Conservation (phyloP, 2,888 invertebrate genomes). For the Smittia aterrima region DNA sequence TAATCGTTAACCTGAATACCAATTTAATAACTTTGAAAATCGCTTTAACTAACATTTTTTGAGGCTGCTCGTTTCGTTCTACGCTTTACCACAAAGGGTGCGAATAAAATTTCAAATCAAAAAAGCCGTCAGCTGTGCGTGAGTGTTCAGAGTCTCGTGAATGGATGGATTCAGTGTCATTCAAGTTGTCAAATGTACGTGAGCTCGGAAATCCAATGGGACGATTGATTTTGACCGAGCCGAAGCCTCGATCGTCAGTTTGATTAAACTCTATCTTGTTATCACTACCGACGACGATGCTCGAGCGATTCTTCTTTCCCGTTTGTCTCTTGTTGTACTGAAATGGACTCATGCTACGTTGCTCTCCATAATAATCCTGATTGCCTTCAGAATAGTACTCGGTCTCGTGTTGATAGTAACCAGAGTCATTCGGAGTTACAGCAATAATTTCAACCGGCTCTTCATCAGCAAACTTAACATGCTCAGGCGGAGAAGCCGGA, state of each 20-base stretch:
- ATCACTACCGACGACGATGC: conserved; percentile 52
- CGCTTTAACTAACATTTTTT: no score
- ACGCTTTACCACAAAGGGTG: conserved; percentile 68
- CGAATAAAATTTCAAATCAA: conserved; percentile 76
- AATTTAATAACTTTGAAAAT: no score
- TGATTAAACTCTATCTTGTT: conserved; percentile 54
- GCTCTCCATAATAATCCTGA: neutral
- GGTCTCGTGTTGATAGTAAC: conserved; percentile 14
- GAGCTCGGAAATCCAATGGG: conserved; percentile 23
- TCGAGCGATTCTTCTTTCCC: conserved; percentile 53
- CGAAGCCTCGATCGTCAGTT: conserved; percentile 50
- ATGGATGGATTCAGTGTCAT: conserved; percentile 46
- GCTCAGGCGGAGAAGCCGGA: neutral
- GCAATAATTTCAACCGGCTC: neutral
- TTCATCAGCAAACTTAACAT: conserved; percentile 14
- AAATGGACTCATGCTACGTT: conserved; percentile 44
- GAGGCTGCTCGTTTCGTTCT: no score
- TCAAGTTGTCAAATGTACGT: conserved; percentile 19
- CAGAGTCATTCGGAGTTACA: conserved; percentile 4
- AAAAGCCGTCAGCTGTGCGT: conserved; percentile 65
- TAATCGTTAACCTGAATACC: no score
- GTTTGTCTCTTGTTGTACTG: conserved; percentile 52
- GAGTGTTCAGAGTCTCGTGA: conserved; percentile 52
- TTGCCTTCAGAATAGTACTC: neutral
- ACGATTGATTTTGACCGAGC: conserved; percentile 48